A percentile compares a stretch with the other conserved stretches of the same genome.
Conservation (phyloP, 2,113 vertebrate genomes). For the Rattus rattus region DNA sequence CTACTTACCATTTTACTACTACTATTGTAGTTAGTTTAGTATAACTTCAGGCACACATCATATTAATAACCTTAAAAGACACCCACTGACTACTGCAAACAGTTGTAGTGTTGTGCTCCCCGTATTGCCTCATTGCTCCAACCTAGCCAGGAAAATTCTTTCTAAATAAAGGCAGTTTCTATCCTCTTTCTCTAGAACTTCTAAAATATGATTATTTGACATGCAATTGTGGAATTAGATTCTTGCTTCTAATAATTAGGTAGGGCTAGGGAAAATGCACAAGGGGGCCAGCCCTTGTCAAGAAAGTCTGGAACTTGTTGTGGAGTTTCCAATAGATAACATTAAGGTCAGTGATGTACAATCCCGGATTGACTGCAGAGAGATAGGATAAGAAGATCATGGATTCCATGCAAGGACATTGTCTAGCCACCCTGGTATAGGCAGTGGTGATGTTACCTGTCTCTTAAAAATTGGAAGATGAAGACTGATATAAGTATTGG, state of each 20-base stretch:
- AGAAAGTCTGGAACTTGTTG: neutral
- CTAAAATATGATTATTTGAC: neutral
- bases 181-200: accelerated
- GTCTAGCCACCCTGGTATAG: neutral
- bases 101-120: accelerated
- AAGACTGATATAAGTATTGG: neutral
- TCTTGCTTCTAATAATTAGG: neutral
- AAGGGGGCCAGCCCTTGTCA: neutral
- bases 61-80: neutral
- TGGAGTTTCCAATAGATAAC: neutral
- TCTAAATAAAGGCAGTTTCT: neutral
- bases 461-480: neutral
- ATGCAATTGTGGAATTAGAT: neutral
- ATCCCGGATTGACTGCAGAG: neutral
- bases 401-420: neutral
- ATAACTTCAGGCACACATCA: neutral
- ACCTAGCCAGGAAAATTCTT: accelerated
- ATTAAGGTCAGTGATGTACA: neutral
- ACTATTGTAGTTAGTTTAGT: neutral
- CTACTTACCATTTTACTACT: neutral
- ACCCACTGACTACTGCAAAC: no score
- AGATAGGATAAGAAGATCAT: neutral
- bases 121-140: accelerated
- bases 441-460: neutral
- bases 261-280: neutral